Base-by-base conservation (phyloP, 2,113 vertebrate genomes). In the Urocynchramus pylzowi region DNA sequence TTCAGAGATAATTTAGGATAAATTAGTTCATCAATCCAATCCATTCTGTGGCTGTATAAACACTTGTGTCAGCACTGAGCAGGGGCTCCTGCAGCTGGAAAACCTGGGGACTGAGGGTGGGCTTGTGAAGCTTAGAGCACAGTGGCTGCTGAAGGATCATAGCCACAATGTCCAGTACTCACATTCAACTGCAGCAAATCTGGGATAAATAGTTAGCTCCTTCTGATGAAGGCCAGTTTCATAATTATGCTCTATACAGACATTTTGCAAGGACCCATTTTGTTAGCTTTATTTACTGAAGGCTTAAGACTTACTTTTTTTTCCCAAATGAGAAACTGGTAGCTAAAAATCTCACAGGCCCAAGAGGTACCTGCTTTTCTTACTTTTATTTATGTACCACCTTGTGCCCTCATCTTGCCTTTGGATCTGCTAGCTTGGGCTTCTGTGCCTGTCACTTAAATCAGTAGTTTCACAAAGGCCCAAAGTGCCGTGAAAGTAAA, bases 1-100 rank as follows among this genome's bases (percentile, higher is more conserved):
- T 88, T 10, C 60, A 74, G 52, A 80, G 79, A 93, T 90, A 84
- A 80, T 84, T 95, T 86, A 84, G 47, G 42, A 81, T 88, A 92
- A 95, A 96, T 92, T 61, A 92, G 92, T 90, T 92, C 42, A 81
- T 96, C 90, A 95, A 95, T 96, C 76, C 88, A 89, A 95, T 97
- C 94, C 68, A 95, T 97, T 90, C 83, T 89, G 86, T 89, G 60
- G 45, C 60, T 96, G n/a, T 52, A 63, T 74, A 93, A 96, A 95
- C 90, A 92, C 42, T 90, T 31, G 37, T n/a, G 59, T 56, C 7
- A 3, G 27, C 10, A 13, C 31, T 64, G 69, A 91, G 57, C 67
- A 73, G 45, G n/a, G 20, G 5, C 23, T 88, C 20, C 45, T 50
- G 42, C 28, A 93, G 42, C 39, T 45, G 37, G n/a, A 83, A 45